Percentiles rank a stretch among this genome's conserved stretches.
Evolutionary conservation across 2,797 vertebrate genomes (phyloP).

Genomic region (Hippopotamyrus pictus): DNA sequence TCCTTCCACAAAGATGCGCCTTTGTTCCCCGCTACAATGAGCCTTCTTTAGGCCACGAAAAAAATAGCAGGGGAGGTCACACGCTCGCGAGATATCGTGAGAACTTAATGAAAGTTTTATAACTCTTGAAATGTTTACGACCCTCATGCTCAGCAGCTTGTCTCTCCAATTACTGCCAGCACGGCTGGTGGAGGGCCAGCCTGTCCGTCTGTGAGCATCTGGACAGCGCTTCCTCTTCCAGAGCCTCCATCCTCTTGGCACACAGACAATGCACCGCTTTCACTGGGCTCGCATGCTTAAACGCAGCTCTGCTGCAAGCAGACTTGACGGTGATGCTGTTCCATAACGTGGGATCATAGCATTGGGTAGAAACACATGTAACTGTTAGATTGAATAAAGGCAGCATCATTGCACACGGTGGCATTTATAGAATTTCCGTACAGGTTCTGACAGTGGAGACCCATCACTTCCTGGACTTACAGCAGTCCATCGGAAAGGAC

Average conservation of each 20-base stretch:
- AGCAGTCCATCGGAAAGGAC: slow-evolving; percentile 56
- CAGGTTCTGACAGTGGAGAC: slow-evolving; percentile 55
- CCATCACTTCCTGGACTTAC: slow-evolving; percentile 61
- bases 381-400: neutral
- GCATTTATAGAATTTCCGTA: slow-evolving; percentile 29
- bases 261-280: neutral
- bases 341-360: neutral
- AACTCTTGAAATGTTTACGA: slow-evolving; percentile 83
- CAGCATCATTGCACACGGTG: neutral
- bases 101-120: slow-evolving; percentile 84
- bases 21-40: slow-evolving; percentile 60
- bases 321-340: neutral
- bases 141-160: slow-evolving; percentile 69
- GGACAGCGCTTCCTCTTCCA: slow-evolving; percentile 24
- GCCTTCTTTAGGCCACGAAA: slow-evolving; percentile 46
- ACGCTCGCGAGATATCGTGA: slow-evolving; percentile 72
- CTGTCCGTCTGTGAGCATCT: neutral
- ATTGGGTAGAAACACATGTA: neutral
- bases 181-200: slow-evolving; percentile 45
- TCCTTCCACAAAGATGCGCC: slow-evolving; percentile 61
- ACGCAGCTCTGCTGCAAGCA: neutral
- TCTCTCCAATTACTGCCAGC: slow-evolving; percentile 61
- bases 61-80: slow-evolving; percentile 57
- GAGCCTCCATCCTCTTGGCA: slow-evolving; percentile 22
- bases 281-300: neutral